These are phyloP conservation scores for Thymallus thymallus DNA, from an alignment of 2,113 vertebrate species.

Conservation along the genomic window DNA sequence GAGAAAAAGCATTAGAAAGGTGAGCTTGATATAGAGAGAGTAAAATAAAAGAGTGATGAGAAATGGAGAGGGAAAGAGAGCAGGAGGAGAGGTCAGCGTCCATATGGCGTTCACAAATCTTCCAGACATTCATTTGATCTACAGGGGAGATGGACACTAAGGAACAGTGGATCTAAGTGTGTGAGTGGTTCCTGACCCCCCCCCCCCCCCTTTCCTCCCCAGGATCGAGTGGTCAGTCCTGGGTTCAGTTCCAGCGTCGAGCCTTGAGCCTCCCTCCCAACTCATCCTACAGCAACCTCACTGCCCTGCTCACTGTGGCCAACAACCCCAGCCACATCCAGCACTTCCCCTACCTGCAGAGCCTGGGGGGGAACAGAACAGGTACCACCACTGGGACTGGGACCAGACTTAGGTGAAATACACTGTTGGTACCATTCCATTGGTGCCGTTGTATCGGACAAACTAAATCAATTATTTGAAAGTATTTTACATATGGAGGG, in stretches of 20 bases:
- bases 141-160: too few relatives aligned
- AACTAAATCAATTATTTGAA: too few relatives aligned
- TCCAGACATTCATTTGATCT: too few relatives aligned
- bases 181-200: conserved; percentile 2
- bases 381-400: too few relatives aligned
- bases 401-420: too few relatives aligned
- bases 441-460: too few relatives aligned
- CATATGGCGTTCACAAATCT: too few relatives aligned
- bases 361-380: conserved; percentile 77
- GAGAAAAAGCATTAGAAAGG: not conserved
- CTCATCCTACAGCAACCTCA: conserved; percentile 88
- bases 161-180: too few relatives aligned
- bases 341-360: conserved; percentile 90
- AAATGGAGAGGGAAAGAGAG: not conserved
- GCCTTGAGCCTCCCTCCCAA: conserved; percentile 87
- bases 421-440: too few relatives aligned
- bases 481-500: too few relatives aligned
- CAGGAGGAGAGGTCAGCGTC: not conserved
- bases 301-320: conserved; percentile 88
- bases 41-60: not conserved
- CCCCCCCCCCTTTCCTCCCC: conserved; percentile 29
- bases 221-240: conserved; percentile 86
- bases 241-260: conserved; percentile 89
- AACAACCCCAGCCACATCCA: conserved; percentile 83
- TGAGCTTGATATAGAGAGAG: not conserved